These are phyloP conservation scores for Lasiurus cinereus DNA, from an alignment of 2,113 vertebrate genomes.

Conservation along the genomic window DNA sequence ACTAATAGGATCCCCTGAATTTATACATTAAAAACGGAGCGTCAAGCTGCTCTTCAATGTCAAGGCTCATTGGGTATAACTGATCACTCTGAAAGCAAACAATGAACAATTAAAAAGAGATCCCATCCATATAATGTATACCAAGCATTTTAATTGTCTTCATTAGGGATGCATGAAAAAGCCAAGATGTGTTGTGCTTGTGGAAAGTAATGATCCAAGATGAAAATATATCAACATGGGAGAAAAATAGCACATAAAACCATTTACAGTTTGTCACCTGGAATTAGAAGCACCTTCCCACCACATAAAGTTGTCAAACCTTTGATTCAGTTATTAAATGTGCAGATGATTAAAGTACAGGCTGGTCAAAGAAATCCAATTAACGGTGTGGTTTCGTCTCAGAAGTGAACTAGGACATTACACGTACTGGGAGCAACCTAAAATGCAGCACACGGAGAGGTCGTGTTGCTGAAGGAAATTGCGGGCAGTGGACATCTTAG, in stretches of 20 bases:
- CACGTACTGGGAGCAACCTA: slow-evolving; percentile 12
- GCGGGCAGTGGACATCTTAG: not conserved
- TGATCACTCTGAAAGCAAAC: slow-evolving; percentile 79
- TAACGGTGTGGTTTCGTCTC: slow-evolving; percentile 61
- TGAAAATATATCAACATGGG: slow-evolving; percentile 74
- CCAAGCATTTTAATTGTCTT: slow-evolving; percentile 80
- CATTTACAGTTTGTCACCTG: slow-evolving; percentile 73
- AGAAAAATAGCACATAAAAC: slow-evolving; percentile 66
- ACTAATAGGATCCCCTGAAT: slow-evolving; percentile 76
- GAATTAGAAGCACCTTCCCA: slow-evolving; percentile 71
- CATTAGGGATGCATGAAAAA: slow-evolving; percentile 81
- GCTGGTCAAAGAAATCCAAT: slow-evolving; percentile 61
- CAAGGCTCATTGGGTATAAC: slow-evolving; percentile 82
- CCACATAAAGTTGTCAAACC: slow-evolving; percentile 61
- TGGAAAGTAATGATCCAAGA: slow-evolving; percentile 79
- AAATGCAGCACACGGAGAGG: not conserved
- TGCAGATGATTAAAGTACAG: slow-evolving; percentile 63
- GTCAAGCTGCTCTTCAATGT: slow-evolving; percentile 69
- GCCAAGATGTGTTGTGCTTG: slow-evolving; percentile 70
- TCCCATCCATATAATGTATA: slow-evolving; percentile 64
- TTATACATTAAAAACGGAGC: slow-evolving; percentile 81
- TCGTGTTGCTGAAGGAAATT: slow-evolving; percentile 34
- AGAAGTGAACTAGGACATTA: slow-evolving; percentile 11
- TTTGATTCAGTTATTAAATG: slow-evolving; percentile 67
- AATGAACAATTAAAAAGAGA: slow-evolving; percentile 82